phyloP scores from a whole-genome alignment of 2,888 invertebrate species.

The Adineta ricciae region DNA sequence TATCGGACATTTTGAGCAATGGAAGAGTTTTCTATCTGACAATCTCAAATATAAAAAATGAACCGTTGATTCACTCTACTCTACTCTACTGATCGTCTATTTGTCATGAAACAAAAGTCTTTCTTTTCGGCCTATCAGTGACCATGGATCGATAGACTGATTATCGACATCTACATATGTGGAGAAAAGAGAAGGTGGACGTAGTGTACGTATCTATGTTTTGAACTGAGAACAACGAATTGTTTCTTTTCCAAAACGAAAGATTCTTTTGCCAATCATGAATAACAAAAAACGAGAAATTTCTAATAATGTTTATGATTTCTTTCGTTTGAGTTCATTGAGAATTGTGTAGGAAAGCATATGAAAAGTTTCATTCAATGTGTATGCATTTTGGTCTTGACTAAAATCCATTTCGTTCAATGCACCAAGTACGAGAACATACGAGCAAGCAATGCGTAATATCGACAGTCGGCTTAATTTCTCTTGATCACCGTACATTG shows the following conservation, averaged over 20 bases:
- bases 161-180: background rate
- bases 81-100: background rate
- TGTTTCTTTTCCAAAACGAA: too few relatives aligned
- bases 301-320: background rate
- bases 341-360: background rate
- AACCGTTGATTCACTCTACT: too few relatives aligned
- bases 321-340: background rate
- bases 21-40: background rate
- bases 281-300: too few relatives aligned
- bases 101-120: background rate
- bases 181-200: too few relatives aligned
- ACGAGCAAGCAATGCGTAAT: conserved; percentile 79
- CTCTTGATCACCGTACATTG: conserved; percentile 81
- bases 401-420: conserved; percentile 64
- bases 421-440: conserved; percentile 73
- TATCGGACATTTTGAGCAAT: background rate
- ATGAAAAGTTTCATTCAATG: background rate
- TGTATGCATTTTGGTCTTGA: conserved; percentile 53
- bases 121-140: background rate
- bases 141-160: background rate
- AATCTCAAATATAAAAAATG: too few relatives aligned
- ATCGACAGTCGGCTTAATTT: conserved; percentile 85
- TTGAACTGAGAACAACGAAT: too few relatives aligned
- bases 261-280: too few relatives aligned
- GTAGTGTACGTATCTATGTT: too few relatives aligned